These are phyloP conservation scores for Stegophylla sp. DNA, from an alignment of 2,888 invertebrate genomes.

Conservation along the genomic window DNA sequence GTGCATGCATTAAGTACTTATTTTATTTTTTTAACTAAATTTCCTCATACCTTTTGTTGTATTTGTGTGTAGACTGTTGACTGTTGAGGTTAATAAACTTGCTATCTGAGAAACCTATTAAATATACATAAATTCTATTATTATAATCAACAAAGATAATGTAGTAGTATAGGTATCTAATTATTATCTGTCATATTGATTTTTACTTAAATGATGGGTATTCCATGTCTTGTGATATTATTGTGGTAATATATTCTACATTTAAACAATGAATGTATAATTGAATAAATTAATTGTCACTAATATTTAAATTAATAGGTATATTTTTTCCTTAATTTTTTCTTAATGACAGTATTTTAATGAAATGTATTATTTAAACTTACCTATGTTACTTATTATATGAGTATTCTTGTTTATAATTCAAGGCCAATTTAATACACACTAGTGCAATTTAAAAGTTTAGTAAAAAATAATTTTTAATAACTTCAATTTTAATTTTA, in stretches of 20 bases:
- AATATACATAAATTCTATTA: background rate
- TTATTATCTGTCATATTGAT: constrained; percentile 13
- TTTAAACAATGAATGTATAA: too few relatives aligned
- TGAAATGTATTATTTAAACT: too few relatives aligned
- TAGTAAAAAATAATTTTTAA: background rate
- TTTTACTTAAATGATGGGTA: too few relatives aligned
- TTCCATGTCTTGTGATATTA: background rate
- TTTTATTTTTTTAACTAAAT: too few relatives aligned
- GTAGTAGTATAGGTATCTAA: background rate
- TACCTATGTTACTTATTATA: background rate
- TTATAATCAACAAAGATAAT: constrained; percentile 10
- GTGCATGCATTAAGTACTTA: too few relatives aligned
- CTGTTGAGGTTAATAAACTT: constrained; percentile 2
- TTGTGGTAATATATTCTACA: too few relatives aligned
- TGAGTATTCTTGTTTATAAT: background rate
- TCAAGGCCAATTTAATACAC: background rate
- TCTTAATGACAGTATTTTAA: too few relatives aligned
- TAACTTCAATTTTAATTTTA: too few relatives aligned
- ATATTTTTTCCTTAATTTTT: too few relatives aligned
- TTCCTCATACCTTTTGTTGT: background rate
- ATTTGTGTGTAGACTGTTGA: too few relatives aligned
- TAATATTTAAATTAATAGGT: too few relatives aligned
- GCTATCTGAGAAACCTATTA: background rate
- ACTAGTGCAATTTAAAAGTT: background rate
- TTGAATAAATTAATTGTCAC: too few relatives aligned